These are phyloP conservation scores for Acrobasis suavella DNA, from an alignment of 2,888 invertebrate genomes.

Conservation along the genomic window DNA sequence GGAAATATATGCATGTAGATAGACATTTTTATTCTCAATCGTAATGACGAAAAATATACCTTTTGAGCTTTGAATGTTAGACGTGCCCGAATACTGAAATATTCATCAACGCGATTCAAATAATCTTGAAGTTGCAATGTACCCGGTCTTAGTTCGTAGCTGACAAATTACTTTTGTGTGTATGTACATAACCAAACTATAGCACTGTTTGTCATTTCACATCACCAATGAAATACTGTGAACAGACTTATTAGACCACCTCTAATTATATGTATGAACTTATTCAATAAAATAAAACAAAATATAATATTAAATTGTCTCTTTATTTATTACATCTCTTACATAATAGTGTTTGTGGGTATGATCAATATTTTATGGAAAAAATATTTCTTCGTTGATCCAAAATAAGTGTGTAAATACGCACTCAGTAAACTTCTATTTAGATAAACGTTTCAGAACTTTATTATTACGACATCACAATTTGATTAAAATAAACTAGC, in stretches of 20 bases:
- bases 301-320: slow-evolving; percentile 53
- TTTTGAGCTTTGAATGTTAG: slow-evolving; percentile 34
- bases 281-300: slow-evolving; percentile 73
- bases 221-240: slow-evolving; percentile 67
- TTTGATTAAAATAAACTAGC: too few species aligned
- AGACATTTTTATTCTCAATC: slow-evolving; percentile 39
- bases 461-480: too few species aligned
- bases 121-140: slow-evolving; percentile 19
- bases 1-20: slow-evolving; percentile 49
- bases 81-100: slow-evolving; percentile 25
- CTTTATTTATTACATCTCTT: slow-evolving; percentile 33
- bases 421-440: neutral
- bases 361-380: neutral
- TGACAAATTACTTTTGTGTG: slow-evolving; percentile 56
- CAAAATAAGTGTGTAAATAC: neutral
- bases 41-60: slow-evolving; percentile 33
- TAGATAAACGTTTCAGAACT: too few species aligned
- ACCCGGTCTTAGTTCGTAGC: slow-evolving; percentile 52
- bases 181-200: slow-evolving; percentile 62
- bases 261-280: slow-evolving; percentile 68
- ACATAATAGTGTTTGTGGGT: neutral
- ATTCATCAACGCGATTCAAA: slow-evolving; percentile 1
- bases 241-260: slow-evolving; percentile 65
- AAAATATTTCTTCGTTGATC: neutral
- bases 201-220: slow-evolving; percentile 68